Percentiles rank a stretch among this genome's conserved stretches.
These are phyloP conservation scores for Amorpha juglandis DNA, from an alignment of 2,888 invertebrate species.

Conservation along the genomic window DNA sequence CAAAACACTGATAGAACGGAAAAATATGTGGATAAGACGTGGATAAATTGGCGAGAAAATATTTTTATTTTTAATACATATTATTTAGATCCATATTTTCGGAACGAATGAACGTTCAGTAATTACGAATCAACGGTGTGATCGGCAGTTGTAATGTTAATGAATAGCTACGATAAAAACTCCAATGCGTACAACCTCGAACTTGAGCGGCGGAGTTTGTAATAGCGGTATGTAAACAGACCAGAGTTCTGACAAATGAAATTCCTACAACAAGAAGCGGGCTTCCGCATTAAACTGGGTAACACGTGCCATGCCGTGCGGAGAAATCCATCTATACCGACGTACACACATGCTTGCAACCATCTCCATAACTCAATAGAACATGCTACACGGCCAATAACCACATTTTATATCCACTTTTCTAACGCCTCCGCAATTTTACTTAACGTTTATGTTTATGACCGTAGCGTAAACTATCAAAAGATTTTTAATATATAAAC, in stretches of 20 bases:
- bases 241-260: conserved; percentile 64
- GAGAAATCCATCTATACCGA: conserved; percentile 59
- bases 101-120: no score
- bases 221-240: conserved; percentile 70
- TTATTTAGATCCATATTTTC: no score
- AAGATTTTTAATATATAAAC: conserved; percentile 28
- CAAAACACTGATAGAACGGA: no score
- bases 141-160: conserved; percentile 2
- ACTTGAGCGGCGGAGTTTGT: conserved; percentile 67
- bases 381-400: conserved; percentile 41
- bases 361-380: conserved; percentile 38
- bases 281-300: conserved; percentile 60
- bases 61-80: no score
- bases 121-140: neutral
- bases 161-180: conserved; percentile 9
- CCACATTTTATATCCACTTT: conserved; percentile 45
- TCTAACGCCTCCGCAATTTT: conserved; percentile 38
- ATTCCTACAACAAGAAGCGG: conserved; percentile 64
- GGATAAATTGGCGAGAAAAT: no score
- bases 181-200: conserved; percentile 71
- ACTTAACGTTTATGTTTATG: conserved; percentile 34
- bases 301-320: conserved; percentile 61
- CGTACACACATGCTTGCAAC: conserved; percentile 45
- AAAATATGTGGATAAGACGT: no score
- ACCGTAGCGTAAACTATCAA: conserved; percentile 38